Evolutionary conservation across 2,113 vertebrate genomes (phyloP), one percentile per base, ranked within the genome.

Genomic region (Rhinogobius similis): DNA sequence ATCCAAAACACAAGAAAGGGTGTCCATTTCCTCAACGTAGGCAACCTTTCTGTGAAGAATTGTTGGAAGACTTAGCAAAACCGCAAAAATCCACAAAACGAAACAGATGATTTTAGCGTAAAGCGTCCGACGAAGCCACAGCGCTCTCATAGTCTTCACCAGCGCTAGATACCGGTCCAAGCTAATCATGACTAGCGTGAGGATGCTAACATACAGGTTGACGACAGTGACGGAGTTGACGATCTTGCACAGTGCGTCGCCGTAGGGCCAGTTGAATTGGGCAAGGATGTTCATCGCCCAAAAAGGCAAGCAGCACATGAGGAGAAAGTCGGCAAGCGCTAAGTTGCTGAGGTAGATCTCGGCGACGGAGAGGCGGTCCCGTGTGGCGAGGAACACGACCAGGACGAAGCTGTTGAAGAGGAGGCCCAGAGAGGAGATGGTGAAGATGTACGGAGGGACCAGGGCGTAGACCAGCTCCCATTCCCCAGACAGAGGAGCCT

Each of bases 331-430:
- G 0, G 96, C 95, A 21, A 90, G 62, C 0, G 93, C 96, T 83
- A 96, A 90, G 81, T 97, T 99, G 46, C 93, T 92, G 66, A 99
- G 86, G 83, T 98, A 99, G 88, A 98, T 92, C 87, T 99, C 97
- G 0, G 96, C 93, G 41, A 98, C 93, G 0, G 94, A 95, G 87
- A 96, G 94, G 3, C 67, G 86, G 70, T 87, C 94, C 70, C 88
- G 94, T 75, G 98, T 94, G 56, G 93, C 77, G 7, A 90, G 81
- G 78, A 95, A 94, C n/a, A 98, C 86, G 0, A 65, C 79, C 63
- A 98, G 91, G n/a, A 98, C 94, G 14, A 97, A 96, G 41, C 77
- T 11, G 70, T 98, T 99, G 65, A 95, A 94, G 5, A 95, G 52
- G 2, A 91, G 65, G 1, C 95, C 95, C 2, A 93, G 26, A 20